Evolutionary conservation across 1,140 invertebrate species (phyloP).

Genomic region (Drosophila pectinifera): DNA sequence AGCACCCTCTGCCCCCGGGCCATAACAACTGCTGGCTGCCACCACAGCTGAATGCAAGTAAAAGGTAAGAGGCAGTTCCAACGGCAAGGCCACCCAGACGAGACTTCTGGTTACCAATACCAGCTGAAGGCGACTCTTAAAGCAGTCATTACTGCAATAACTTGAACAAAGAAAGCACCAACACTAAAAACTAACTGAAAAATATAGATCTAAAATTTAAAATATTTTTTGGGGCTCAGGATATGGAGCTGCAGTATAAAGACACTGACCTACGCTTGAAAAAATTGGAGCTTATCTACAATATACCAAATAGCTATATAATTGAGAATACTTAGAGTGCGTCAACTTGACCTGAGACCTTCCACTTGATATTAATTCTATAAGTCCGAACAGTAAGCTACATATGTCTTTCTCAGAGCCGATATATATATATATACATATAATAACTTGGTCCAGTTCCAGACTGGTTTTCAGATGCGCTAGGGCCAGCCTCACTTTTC

Average conservation of each 20-base stretch:
- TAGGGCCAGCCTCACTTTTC: slow-evolving; percentile 64
- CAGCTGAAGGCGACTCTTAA: not conserved
- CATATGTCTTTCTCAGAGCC: not conserved
- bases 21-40: not conserved
- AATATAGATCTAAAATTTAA: not conserved
- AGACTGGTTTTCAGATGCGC: slow-evolving; percentile 61
- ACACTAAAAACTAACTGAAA: not conserved
- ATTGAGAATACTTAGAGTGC: not conserved
- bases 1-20: not conserved
- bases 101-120: slow-evolving; percentile 36
- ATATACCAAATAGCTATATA: not conserved
- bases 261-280: too few relatives aligned
- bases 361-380: not conserved
- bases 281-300: not conserved
- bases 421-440: not conserved
- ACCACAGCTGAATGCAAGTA: slow-evolving; percentile 26
- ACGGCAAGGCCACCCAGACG: slow-evolving; percentile 37
- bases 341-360: not conserved
- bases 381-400: not conserved
- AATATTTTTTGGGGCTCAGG: not conserved
- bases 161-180: not conserved
- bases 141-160: not conserved
- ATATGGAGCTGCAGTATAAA: not conserved
- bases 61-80: slow-evolving; percentile 29
- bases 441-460: not conserved